Conservation (phyloP, 92 coral and sea anemone genomes). For the Actinernus sp. region DNA sequence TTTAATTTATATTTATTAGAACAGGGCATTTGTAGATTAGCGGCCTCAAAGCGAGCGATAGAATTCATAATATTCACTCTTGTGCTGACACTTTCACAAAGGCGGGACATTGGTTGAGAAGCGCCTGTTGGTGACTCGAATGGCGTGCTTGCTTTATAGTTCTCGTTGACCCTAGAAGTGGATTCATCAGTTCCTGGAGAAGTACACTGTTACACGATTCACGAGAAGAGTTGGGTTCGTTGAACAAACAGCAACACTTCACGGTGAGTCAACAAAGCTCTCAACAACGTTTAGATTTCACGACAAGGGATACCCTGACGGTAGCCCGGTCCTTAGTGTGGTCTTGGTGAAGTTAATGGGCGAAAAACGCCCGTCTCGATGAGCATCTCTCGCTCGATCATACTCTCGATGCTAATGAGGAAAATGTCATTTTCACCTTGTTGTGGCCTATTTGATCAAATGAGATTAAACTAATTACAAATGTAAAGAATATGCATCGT, state of each 20-base stretch:
- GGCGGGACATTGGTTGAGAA: conserved; percentile 43
- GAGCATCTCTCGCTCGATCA: too few species aligned
- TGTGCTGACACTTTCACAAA: conserved; percentile 25
- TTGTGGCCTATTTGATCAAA: conserved; percentile 95
- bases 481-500: conserved; percentile 83
- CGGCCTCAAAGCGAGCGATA: conserved; percentile 68
- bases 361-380: background rate
- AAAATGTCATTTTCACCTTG: conserved; percentile 75
- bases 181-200: background rate
- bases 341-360: background rate
- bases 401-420: conserved; percentile 55
- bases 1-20: conserved; percentile 75
- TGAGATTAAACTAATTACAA: conserved; percentile 90
- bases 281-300: too few species aligned
- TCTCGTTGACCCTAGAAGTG: conserved; percentile 75
- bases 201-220: background rate
- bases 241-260: conserved; percentile 41
- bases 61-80: too few species aligned
- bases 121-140: conserved; percentile 18
- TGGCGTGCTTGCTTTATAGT: conserved; percentile 29
- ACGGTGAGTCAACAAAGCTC: conserved; percentile 31
- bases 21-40: conserved; percentile 66
- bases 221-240: conserved; percentile 15
- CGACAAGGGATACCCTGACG: too few species aligned
- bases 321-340: background rate